A percentile compares a stretch with the other conserved stretches of the same genome.
phyloP scores from a whole-genome alignment of 1,140 invertebrate species.

The Bilobella aurantiaca region DNA sequence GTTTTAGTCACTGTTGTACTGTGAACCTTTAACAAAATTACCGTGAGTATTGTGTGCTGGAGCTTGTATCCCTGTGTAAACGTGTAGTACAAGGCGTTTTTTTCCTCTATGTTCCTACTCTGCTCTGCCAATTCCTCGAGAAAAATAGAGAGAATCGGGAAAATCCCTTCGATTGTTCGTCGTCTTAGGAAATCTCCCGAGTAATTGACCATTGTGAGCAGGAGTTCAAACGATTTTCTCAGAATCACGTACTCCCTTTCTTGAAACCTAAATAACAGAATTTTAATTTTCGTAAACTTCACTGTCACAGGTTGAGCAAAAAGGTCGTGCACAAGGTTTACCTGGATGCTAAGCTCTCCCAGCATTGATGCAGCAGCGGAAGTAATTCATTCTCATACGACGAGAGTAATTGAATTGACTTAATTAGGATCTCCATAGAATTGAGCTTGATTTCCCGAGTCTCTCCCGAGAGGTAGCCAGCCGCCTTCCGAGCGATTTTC shows the following conservation, averaged over 20 bases:
- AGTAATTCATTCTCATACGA: conserved; percentile 23
- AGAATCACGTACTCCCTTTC: conserved; percentile 28
- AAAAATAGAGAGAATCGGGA: conserved; percentile 23
- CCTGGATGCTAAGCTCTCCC: conserved; percentile 28
- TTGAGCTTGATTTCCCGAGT: conserved; percentile 16
- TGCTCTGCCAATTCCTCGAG: conserved; percentile 15
- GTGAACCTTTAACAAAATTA: conserved; percentile 7
- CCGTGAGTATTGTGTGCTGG: conserved; percentile 26
- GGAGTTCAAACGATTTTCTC: conserved; percentile 30
- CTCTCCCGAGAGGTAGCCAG: conserved; percentile 25
- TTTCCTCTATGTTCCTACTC: conserved; percentile 16
- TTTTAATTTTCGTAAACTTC: neutral
- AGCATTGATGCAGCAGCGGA: conserved; percentile 26
- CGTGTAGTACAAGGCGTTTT: conserved; percentile 22
- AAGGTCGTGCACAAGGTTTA: neutral
- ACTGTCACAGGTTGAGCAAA: no score
- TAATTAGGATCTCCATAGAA: conserved; percentile 31
- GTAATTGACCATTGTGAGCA: conserved; percentile 12
- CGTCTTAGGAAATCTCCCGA: conserved; percentile 24
- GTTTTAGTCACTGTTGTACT: no score
- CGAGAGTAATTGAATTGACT: conserved; percentile 20
- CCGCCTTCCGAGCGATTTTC: conserved; percentile 21
- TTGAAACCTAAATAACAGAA: conserved; percentile 16
- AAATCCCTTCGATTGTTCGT: conserved; percentile 24
- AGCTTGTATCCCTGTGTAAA: conserved; percentile 31